Base-by-base conservation (phyloP, 2,888 invertebrate species). In the Zygothrica quintamaculata region DNA sequence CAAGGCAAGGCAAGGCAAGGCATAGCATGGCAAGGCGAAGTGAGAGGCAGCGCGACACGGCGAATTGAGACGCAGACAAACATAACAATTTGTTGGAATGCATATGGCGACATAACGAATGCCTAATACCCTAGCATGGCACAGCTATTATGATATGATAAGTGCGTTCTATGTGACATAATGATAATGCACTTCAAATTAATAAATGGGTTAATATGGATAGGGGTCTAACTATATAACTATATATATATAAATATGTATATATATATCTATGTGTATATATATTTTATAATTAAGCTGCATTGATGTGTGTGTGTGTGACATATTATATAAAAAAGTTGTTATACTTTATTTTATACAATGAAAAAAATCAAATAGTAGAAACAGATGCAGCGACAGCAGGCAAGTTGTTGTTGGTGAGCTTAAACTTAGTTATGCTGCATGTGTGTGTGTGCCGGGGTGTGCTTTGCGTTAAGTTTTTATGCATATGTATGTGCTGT, bases 361-460 rank as follows among this genome's bases (percentile, higher is more conserved):
- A 29, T 1, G 5, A 15, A 53, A 31, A 22, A 48, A 33, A 46
- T 59, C n/a, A 16, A 60, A 55, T 34, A n/a, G n/a, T n/a, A 31
- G 52, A 67, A 67, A 55, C 67, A 71, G 40, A 65, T 70, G 60
- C 66, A 60, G 46, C 39, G 39, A 33, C 40, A 34, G 33, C 18
- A 33, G 26, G 47, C 12, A 47, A n/a, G 13, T 13, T 16, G 51
- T 43, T n/a, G 13, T 13, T 16, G 51, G 48, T n/a, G 18, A 48
- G 18, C 18, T 7, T 25, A 13, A 39, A 37, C 43, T 37, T 25
- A 26, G 44, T 39, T 31, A 25, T 16, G 29, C 11, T 16, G 15
- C 12, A 15, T 36, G 22, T 36, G 46, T 18, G 0, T 18, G 22
- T 40, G 15, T 39, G n/a, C n/a, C n/a, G n/a, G n/a, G n/a, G n/a